These are phyloP conservation scores for Choristoneura fumiferana DNA, from an alignment of 1,140 invertebrate genomes.

Conservation along the genomic window DNA sequence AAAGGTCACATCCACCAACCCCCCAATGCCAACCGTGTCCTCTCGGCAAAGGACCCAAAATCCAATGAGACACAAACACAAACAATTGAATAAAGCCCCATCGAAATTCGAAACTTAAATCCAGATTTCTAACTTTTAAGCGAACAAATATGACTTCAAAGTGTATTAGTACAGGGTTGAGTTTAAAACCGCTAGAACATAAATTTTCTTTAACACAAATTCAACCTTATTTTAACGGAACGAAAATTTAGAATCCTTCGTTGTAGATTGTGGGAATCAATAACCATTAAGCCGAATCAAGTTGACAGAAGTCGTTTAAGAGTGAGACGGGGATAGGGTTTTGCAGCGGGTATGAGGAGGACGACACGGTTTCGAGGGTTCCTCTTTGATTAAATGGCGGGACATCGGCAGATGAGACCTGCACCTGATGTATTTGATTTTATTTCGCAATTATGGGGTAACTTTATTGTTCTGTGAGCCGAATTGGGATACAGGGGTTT, in stretches of 20 bases:
- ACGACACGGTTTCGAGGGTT: conserved; percentile 37
- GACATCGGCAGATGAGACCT: conserved; percentile 56
- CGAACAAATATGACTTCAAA: conserved; percentile 60
- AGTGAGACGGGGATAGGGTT: conserved; percentile 36
- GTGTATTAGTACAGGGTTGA: conserved; percentile 57
- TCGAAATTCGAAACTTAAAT: conserved; percentile 28
- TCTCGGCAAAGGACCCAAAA: conserved; percentile 30
- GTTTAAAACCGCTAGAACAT: conserved; percentile 50
- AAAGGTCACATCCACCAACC: conserved; percentile 47
- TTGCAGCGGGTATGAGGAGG: conserved; percentile 38
- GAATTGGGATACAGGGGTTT: conserved; percentile 10
- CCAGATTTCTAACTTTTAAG: conserved; percentile 71
- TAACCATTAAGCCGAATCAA: conserved; percentile 68
- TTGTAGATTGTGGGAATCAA: conserved; percentile 46
- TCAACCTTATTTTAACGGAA: conserved; percentile 27
- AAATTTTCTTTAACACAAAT: conserved; percentile 27
- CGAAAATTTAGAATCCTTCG: conserved; percentile 41
- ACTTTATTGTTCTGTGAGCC: conserved; percentile 25
- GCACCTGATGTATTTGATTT: conserved; percentile 69
- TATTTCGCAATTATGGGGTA: conserved; percentile 66
- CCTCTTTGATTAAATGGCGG: conserved; percentile 46
- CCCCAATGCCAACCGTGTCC: conserved; percentile 42
- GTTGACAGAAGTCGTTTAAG: conserved; percentile 51
- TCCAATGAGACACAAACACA: conserved; percentile 26
- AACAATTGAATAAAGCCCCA: conserved; percentile 22